Conservation (phyloP, 2,113 vertebrate genomes). For the Bostrychus sinensis region DNA sequence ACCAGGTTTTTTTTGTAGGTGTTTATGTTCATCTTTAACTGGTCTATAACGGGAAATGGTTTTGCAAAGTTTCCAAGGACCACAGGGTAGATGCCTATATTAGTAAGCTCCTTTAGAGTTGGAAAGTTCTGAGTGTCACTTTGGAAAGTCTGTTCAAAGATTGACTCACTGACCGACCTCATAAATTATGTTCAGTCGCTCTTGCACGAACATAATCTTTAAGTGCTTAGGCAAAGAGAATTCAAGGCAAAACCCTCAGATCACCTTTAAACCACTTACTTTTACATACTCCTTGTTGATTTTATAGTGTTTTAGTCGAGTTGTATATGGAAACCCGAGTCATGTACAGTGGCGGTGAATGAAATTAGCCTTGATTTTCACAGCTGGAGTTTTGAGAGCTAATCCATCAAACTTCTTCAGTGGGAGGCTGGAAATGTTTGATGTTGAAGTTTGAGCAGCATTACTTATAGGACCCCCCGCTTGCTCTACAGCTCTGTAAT, state of each 20-base stretch:
- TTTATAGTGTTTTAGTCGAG: neutral
- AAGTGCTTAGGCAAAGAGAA: neutral
- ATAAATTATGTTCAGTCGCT: neutral
- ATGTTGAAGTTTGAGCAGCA: neutral
- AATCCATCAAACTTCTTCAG: neutral
- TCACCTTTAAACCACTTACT: neutral
- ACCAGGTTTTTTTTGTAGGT: too few species aligned
- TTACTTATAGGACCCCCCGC: neutral
- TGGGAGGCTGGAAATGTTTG: neutral
- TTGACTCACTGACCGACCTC: neutral
- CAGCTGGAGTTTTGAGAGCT: slow-evolving; percentile 1
- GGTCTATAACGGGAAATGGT: too few species aligned
- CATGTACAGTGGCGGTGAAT: neutral
- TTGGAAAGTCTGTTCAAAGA: neutral
- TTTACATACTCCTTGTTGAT: neutral
- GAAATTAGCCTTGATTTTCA: neutral
- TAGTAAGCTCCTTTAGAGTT: neutral
- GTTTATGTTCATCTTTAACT: too few species aligned
- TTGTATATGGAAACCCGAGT: neutral
- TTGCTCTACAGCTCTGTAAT: neutral
- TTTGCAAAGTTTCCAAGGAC: neutral
- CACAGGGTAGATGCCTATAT: neutral
- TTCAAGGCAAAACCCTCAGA: neutral
- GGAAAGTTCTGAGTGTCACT: neutral
- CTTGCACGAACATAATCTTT: neutral